A percentile compares a stretch with the other conserved stretches of the same genome.
Evolutionary conservation across 2,113 vertebrate species (phyloP).

Genomic region (Bubalus kerabau): DNA sequence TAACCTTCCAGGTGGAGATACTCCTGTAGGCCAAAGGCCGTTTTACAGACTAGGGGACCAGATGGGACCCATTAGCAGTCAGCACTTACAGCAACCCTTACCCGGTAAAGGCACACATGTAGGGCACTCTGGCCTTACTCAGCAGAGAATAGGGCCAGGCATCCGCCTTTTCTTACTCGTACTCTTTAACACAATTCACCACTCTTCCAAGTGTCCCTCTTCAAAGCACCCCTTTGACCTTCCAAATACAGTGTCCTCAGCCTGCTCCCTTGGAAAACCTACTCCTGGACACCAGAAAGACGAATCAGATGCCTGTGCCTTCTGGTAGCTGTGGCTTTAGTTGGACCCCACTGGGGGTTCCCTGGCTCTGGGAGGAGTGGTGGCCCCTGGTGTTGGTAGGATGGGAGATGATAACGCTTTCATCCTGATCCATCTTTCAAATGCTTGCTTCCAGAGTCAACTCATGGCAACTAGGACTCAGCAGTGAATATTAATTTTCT

Average conservation of each 20-base stretch:
- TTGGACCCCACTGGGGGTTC: too few species aligned
- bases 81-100: fast-evolving
- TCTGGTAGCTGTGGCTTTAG: not conserved
- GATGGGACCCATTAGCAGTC: not conserved
- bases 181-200: not conserved
- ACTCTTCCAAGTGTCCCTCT: not conserved
- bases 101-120: not conserved
- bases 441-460: not conserved
- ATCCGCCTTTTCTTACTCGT: not conserved
- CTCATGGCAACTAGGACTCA: not conserved
- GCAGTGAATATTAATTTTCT: not conserved
- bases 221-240: not conserved
- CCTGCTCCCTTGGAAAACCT: not conserved
- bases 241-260: not conserved
- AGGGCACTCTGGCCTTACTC: not conserved
- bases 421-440: not conserved
- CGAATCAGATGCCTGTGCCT: not conserved
- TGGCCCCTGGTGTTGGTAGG: not conserved
- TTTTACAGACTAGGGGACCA: not conserved
- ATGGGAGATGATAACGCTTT: not conserved
- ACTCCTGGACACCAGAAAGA: not conserved
- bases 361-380: not conserved
- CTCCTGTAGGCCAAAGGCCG: not conserved
- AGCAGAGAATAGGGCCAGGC: not conserved
- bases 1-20: not conserved